Base-by-base conservation (phyloP, 37 sponge, comb jelly and placozoan genomes). In the Beroe forskalii region DNA sequence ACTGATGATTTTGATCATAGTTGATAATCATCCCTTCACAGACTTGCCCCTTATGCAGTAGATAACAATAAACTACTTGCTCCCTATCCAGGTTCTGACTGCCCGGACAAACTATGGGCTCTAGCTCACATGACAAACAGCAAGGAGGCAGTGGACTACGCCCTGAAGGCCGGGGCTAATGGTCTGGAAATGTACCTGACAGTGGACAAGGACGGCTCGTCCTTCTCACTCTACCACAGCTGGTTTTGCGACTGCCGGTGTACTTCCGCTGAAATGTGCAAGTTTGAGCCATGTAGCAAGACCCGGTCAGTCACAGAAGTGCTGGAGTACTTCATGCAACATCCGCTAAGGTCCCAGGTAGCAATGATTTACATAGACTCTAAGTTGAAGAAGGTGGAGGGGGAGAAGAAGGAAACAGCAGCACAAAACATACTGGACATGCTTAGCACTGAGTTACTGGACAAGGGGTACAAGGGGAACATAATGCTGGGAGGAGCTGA, bases 91-190 rank as follows among this genome's bases (percentile, higher is more conserved):
- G n/a, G n/a, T n/a, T n/a, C n/a, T n/a, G n/a, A n/a, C n/a, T n/a
- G n/a, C n/a, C 3, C 25, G 25, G 75, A 72, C 9, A 72, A 33
- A 72, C 35, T 72, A 4, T 72, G 75, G 75, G 75, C 75, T 39
- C 31, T 72, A 72, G 75, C 75, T 39, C 75, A 72, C 75, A 72
- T 72, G 75, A 39, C 75, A 72, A 72, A 72, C 75, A 72, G 14
- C 40, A 39, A 72, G 22, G 30, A 37, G 1, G 75, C 30, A 23
- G 3, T 72, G 31, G 75, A 39, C 22, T 72, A 39, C 39, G 4
- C 75, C 75, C 12, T 72, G 39, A 39, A 36, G 12, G 75, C 75
- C 12, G 75, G 75, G 30, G 75, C 75, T 17, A 72, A 72, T 72
- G 75, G 39, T 9, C 75, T 72, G 23, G 75, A 72, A 37, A 72